These are phyloP conservation scores for Drosophila atripex DNA, from an alignment of 2,888 invertebrate species.

Conservation along the genomic window DNA sequence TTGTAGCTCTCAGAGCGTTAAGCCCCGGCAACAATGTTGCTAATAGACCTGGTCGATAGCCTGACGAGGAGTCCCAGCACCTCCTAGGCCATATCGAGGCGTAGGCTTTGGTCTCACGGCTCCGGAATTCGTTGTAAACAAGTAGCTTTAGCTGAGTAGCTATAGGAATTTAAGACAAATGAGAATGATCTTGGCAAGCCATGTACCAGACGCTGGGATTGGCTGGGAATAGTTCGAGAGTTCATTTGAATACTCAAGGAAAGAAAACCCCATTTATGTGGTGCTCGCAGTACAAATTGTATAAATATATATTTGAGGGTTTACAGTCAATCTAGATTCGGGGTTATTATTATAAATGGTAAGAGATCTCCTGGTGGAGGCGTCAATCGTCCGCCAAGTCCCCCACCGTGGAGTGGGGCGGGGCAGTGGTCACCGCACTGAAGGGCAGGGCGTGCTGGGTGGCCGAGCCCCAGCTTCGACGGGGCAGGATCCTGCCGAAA, in stretches of 20 bases:
- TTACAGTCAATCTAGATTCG: conserved; percentile 27
- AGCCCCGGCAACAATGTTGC: conserved; percentile 70
- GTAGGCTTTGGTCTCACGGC: conserved; percentile 19
- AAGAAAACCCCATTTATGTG: neutral
- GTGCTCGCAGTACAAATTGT: conserved; percentile 37
- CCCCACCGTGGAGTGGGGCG: conserved; percentile 56
- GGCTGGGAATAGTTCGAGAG: neutral
- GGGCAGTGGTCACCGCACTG: conserved; percentile 54
- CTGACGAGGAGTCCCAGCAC: conserved; percentile 26
- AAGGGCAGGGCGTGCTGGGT: conserved; percentile 79
- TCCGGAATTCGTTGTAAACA: conserved; percentile 7
- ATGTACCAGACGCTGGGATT: neutral
- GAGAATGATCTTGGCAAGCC: neutral
- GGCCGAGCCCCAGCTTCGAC: conserved; percentile 83
- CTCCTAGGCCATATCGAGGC: neutral
- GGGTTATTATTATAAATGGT: neutral
- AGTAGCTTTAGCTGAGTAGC: neutral
- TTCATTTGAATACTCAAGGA: neutral
- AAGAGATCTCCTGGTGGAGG: neutral
- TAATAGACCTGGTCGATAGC: conserved; percentile 65
- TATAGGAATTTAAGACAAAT: neutral
- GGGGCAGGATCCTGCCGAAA: conserved; percentile 81
- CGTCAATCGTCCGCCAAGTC: conserved; percentile 72
- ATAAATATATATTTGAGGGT: conserved; percentile 26
- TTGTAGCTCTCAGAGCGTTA: conserved; percentile 70